phyloP scores from a whole-genome alignment of 2,797 vertebrate genomes.

The Menidia menidia region DNA sequence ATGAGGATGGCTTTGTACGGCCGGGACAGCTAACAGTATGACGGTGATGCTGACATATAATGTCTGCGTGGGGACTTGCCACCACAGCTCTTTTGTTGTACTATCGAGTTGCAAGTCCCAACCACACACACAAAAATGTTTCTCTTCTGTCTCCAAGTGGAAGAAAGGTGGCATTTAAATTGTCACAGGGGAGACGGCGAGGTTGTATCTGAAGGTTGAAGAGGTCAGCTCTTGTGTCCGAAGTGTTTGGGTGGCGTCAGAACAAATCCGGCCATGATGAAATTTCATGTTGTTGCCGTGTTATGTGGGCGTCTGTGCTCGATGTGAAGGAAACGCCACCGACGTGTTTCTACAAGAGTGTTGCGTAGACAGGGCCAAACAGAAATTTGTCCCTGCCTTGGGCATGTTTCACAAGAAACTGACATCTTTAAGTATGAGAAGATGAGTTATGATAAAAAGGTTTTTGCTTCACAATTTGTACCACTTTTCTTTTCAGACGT shows the following conservation, averaged over 20 bases:
- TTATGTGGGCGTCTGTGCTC: constrained; percentile 33
- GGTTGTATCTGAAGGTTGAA: constrained; percentile 80
- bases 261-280: constrained; percentile 78
- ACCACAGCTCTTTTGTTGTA: constrained; percentile 84
- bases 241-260: constrained; percentile 76
- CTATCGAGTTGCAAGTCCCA: constrained; percentile 85
- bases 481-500: background rate
- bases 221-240: constrained; percentile 79
- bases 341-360: constrained; percentile 42
- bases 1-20: constrained; percentile 87
- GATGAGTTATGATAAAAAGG: background rate
- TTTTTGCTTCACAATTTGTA: background rate
- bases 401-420: background rate
- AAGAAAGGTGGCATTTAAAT: constrained; percentile 86
- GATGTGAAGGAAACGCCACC: constrained; percentile 57
- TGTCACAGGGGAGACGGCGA: constrained; percentile 75
- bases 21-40: constrained; percentile 85
- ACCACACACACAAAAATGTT: constrained; percentile 61
- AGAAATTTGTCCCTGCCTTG: background rate
- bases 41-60: constrained; percentile 84
- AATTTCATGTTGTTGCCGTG: constrained; percentile 73
- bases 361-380: constrained; percentile 31
- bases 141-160: constrained; percentile 60
- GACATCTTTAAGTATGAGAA: background rate
- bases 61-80: constrained; percentile 82